Evolutionary conservation across 2,888 invertebrate species (phyloP), one percentile per base, ranked within the genome.

Genomic region (Drosophila recens): DNA sequence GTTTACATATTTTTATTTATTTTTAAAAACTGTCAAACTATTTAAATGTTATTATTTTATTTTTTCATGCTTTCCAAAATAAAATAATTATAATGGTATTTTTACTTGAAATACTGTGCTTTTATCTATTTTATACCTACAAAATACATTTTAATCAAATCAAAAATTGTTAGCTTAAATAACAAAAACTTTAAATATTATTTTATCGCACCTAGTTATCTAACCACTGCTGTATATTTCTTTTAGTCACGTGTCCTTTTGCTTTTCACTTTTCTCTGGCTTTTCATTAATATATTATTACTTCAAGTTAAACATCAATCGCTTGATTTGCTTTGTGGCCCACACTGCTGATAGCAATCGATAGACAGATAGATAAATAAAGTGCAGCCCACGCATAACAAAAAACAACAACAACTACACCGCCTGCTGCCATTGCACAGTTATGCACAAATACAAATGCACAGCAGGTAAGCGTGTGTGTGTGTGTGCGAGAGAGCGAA

Each of bases 281-380:
- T 63, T 80, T 80, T 65, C 62, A 72, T 76, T 64, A 67, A 61
- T 80, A 72, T 77, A 77, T 80, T 67, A 78, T 80, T 67, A 59
- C 67, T 63, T 52, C 52, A 67, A 64, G 45, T 65, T 72, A 45
- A 30, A 72, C 72, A 72, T 77, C 67, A 77, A 78, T 78, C 65
- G 67, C 33, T 53, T 63, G 58, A 66, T 67, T 63, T 72, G 86
- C 67, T 59, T 56, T 65, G 57, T 40, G 30, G 51, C 58, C 65
- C 45, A 49, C 80, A 66, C 68, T 36, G 38, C 46, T 61, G 61
- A 45, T 63, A 74, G 61, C 57, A 69, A 65, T 61, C 71, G 63
- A 82, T 75, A 72, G 83, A 69, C 56, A 65, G 48, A 65, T 46
- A 72, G 66, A 72, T 68, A 80, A 82, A 79, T 80, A 72, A 86